Evolutionary conservation across 2,888 invertebrate genomes (phyloP), one percentile per base, ranked within the genome.

Genomic region (Drosophila borealis): DNA sequence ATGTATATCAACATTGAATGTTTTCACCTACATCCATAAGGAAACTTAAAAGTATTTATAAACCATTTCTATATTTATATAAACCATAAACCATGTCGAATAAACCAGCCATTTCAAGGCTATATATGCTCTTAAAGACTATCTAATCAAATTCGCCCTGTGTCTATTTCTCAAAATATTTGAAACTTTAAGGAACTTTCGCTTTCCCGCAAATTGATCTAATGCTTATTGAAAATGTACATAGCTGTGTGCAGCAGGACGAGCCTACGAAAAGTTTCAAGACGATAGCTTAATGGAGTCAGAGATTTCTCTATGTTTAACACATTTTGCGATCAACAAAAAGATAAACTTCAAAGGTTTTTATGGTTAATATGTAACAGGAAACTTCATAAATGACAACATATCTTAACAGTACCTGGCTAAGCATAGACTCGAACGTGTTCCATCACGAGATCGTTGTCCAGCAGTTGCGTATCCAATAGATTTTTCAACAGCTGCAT

Each of bases 401-500:
- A 13, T 11, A 39, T 25, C 29, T 37, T 13, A 36, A 41, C 21
- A 4, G 6, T n/a, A 11, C 10, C 11, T 33, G 37, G 10, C 0
- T 11, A 49, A n/a, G 13, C 68, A 60, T 57, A 77, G 21, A 80
- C 55, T 5, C 46, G 14, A 25, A 85, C 13, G 3, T 56, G 41
- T 2, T 71, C 69, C 19, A 89, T 4, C 1, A 81, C 10, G 1
- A 68, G 9, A 4, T 72, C 49, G 10, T 48, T 48, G 9, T 74
- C 66, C 4, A 62, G 3, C 1, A 62, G 14, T 9, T 68, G 57
- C 0, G 78, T n/a, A 2, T 51, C 45, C n/a, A 81, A n/a, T 6
- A 81, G 42, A 60, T 90, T 91, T 42, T 75, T 81, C 0, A 91
- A 44, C 34, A 92, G 42, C 69, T 84, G 90, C 51, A 92, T 53